Evolutionary conservation across 2,888 invertebrate genomes (phyloP), one percentile per base, ranked within the genome.

Genomic region (Leucophenga maculata): DNA sequence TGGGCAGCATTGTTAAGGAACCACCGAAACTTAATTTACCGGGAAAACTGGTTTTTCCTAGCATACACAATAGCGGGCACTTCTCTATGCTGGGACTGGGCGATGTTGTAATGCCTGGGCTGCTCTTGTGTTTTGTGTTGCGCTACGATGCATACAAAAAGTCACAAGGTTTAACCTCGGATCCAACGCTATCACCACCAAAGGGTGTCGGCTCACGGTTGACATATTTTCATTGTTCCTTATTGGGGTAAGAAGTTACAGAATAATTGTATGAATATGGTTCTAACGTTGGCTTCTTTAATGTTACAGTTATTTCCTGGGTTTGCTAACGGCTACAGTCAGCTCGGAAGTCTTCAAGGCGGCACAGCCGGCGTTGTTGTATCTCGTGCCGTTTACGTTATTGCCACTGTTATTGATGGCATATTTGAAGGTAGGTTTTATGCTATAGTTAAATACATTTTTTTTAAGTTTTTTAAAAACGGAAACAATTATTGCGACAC

Each of bases 311-410:
- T 97, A 98, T 91, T 98, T 98, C 90, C 92, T 98, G 88, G 98
- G 98, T 83, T 91, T 98, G 88, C 91, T 98, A 89, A 98, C 98
- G 85, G 98, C 98, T 74, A 98, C 98, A 52, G 97, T 98, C 78
- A 98, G 97, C 81, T 97, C 97, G 62, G 98, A 98, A 91, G 94
- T 98, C 87, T 98, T 98, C 91, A 97, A 97, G 91, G 98, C 98
- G 79, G 98, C 98, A 75, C 98, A 98, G 90, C 98, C 98, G 74
- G 98, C 98, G 79, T 92, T 98, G 83, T 92, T 98, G 71, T 98
- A 98, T 91, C 93, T 98, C 86, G 98, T 98, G 88, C 98, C 98
- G 86, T 98, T 98, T 90, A 98, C 98, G 86, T 91, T 98, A 87
- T 91, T 98, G 89, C 98, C 98, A 78, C 92, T 98, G 77, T 92